Conservation (phyloP, 2,888 invertebrate species). For the Julus scandinavius region DNA sequence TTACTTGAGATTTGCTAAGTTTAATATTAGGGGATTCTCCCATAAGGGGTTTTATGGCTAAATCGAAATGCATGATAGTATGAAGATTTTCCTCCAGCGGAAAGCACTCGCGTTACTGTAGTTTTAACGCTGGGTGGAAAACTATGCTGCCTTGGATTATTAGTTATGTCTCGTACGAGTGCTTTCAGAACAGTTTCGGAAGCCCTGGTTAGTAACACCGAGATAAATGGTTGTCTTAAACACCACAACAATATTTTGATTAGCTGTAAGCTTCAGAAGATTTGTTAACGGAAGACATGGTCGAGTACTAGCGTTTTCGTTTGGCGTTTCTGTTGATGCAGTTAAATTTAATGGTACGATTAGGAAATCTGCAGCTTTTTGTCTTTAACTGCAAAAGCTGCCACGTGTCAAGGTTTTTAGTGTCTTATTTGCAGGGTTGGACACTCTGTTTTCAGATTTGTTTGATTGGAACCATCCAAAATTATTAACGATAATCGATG, state of each 20-base stretch:
- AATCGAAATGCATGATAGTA: neutral
- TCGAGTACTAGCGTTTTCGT: too few relatives aligned
- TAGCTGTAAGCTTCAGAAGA: too few relatives aligned
- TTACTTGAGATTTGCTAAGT: neutral
- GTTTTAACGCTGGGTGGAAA: neutral
- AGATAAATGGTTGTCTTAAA: too few relatives aligned
- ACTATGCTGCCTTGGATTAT: neutral
- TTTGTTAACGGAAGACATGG: too few relatives aligned
- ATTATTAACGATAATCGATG: neutral
- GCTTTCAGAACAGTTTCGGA: too few relatives aligned
- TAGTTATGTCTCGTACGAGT: neutral
- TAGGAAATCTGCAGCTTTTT: too few relatives aligned
- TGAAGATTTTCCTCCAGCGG: neutral
- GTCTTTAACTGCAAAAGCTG: too few relatives aligned
- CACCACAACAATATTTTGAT: too few relatives aligned
- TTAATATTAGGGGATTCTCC: neutral
- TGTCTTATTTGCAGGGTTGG: conserved; percentile 4
- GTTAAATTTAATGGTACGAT: too few relatives aligned
- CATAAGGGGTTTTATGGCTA: neutral
- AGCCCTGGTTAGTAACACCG: too few relatives aligned
- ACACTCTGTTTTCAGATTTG: too few relatives aligned
- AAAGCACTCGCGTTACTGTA: neutral
- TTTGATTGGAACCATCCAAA: neutral
- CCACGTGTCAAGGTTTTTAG: neutral
- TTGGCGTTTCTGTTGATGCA: too few relatives aligned